Base-by-base conservation (phyloP, 2,888 invertebrate genomes). In the Meta bourneti region DNA sequence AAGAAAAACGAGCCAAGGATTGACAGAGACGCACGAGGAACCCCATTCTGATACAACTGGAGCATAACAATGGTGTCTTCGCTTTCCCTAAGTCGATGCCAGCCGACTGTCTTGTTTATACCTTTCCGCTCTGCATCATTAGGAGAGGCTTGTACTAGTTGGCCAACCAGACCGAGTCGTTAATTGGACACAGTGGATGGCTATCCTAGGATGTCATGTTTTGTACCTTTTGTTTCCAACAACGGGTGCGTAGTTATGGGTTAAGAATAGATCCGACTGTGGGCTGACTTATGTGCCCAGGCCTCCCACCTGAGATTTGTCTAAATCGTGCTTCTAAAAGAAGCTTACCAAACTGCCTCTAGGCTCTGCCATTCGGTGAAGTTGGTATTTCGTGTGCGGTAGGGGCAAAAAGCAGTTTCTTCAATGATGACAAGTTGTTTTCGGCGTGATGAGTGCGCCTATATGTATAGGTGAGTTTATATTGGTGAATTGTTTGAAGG, bases 191-290 rank as follows among this genome's bases (percentile, higher is more conserved):
- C 34, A 72, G 34, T 7, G 71, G 72, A 74, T 20, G 20, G 72
- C 20, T 74, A 19, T 52, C 74, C 52, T n/a, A 20, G 16, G 20
- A 49, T 16, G 20, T 19, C 81, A n/a, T 34, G 48, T 52, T 81
- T 81, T 54, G 13, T 54, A n/a, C 74, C 72, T 54, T 72, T 72
- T 72, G 71, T 74, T 72, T 54, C 20, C 11, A 52, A 20, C 34
- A 19, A 13, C 8, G 34, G n/a, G 11, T 34, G 75, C 61, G 84
- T n/a, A 61, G 69, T 77, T 75, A n/a, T 13, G 61, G 19, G 13
- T 72, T 83, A 83, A 83, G 72, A 83, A 83, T 83, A 83, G 83
- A 51, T 20, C 74, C 52, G 13, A 72, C 49, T 34, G 49, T 82
- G 70, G 82, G 54, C 11, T 80, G 69, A 20, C 20, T 61, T 80